Percentiles rank a stretch among this genome's conserved stretches.
These are phyloP conservation scores for Pseudochaenichthys georgianus DNA, from an alignment of 2,797 vertebrate species.

Conservation along the genomic window DNA sequence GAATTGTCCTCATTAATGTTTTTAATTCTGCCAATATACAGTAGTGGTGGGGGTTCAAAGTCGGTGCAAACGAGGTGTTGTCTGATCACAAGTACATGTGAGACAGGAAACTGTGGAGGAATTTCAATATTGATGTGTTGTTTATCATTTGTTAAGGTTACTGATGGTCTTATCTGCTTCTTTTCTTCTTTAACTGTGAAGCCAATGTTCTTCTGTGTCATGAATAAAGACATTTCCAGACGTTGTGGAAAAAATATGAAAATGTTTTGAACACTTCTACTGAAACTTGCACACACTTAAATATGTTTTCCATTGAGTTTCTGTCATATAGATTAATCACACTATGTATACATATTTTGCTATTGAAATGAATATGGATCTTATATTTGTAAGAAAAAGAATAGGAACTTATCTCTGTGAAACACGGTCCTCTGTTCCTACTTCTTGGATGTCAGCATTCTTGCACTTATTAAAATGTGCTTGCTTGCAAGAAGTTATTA, in stretches of 20 bases:
- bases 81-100: not conserved
- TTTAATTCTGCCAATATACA: not conserved
- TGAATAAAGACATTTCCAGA: not conserved
- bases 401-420: conserved; percentile 62
- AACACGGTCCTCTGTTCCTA: conserved; percentile 58
- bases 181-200: not conserved
- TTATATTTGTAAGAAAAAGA: conserved; percentile 49
- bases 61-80: not conserved
- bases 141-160: not conserved
- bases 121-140: not conserved
- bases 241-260: not conserved
- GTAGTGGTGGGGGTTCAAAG: not conserved
- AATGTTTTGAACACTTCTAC: not conserved
- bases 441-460: conserved; percentile 85
- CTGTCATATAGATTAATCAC: not conserved
- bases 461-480: conserved; percentile 79
- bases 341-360: not conserved
- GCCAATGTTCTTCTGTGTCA: not conserved
- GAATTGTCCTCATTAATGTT: not conserved
- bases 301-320: not conserved
- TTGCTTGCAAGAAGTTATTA: conserved; percentile 88
- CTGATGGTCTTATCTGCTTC: not conserved
- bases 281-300: not conserved
- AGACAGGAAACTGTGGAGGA: not conserved
- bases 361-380: conserved; percentile 24